Evolutionary conservation across 64 coral and sea anemone genomes (phyloP).

Genomic region (Porites australiensis): DNA sequence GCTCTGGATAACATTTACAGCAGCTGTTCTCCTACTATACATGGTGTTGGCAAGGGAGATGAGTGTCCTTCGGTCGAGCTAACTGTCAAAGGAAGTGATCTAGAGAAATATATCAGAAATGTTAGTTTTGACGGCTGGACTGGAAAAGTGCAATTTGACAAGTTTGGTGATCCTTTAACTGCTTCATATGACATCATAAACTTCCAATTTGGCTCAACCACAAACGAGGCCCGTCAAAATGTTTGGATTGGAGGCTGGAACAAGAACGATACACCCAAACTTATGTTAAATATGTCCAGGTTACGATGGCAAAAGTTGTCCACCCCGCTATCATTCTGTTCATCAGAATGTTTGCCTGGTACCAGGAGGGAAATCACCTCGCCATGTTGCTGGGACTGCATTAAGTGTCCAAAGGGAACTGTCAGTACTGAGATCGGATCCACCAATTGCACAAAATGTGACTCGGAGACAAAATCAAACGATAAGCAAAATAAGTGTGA

Average conservation of each 20-base stretch:
- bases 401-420: constrained; percentile 39
- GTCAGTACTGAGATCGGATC: constrained; percentile 39
- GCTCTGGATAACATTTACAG: constrained; percentile 53
- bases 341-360: constrained; percentile 63
- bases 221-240: neutral
- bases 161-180: constrained; percentile 15
- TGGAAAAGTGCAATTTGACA: constrained; percentile 43
- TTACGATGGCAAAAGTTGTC: constrained; percentile 48
- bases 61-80: constrained; percentile 46
- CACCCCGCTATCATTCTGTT: constrained; percentile 43
- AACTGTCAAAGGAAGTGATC: constrained; percentile 27
- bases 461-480: constrained; percentile 27
- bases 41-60: neutral
- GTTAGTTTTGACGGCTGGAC: constrained; percentile 50
- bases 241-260: constrained; percentile 22
- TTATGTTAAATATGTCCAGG: constrained; percentile 6
- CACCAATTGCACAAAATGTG: constrained; percentile 54
- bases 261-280: constrained; percentile 6
- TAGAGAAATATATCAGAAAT: constrained; percentile 48
- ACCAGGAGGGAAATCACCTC: constrained; percentile 29
- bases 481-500: constrained; percentile 34
- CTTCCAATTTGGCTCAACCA: neutral
- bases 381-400: constrained; percentile 80
- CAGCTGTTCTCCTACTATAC: constrained; percentile 22
- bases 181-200: constrained; percentile 38